phyloP scores from a whole-genome alignment of 2,888 invertebrate species.

The Notodromas monacha region DNA sequence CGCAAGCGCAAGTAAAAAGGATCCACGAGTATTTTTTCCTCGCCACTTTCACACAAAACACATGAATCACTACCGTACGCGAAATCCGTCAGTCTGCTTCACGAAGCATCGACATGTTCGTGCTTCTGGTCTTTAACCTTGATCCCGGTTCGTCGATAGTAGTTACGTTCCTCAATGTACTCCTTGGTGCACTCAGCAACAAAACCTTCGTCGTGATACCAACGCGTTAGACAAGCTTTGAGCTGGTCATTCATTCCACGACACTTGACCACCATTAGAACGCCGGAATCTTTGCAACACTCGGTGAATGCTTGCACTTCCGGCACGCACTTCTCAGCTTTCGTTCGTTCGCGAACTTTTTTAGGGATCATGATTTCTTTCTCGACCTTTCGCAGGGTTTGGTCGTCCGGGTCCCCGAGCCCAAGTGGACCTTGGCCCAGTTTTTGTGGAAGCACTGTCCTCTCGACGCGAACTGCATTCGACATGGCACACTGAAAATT shows the following conservation, averaged over 20 bases:
- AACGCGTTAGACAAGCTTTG: slow-evolving; percentile 31
- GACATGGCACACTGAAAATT: too few relatives aligned
- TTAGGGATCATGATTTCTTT: slow-evolving; percentile 56
- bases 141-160: slow-evolving; percentile 47
- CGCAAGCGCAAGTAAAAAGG: too few relatives aligned
- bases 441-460: slow-evolving; percentile 9
- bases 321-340: slow-evolving; percentile 34
- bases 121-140: slow-evolving; percentile 9
- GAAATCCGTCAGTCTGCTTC: slow-evolving; percentile 1
- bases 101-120: slow-evolving; percentile 9
- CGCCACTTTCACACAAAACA: too few relatives aligned
- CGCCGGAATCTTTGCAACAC: slow-evolving; percentile 31
- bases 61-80: too few relatives aligned
- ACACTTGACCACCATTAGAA: slow-evolving; percentile 40
- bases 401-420: slow-evolving; percentile 51
- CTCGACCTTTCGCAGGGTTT: slow-evolving; percentile 51
- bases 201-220: slow-evolving; percentile 46
- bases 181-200: slow-evolving; percentile 34
- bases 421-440: slow-evolving; percentile 10
- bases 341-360: slow-evolving; percentile 49
- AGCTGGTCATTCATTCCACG: slow-evolving; percentile 31
- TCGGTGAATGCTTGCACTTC: slow-evolving; percentile 29
- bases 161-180: slow-evolving; percentile 43
- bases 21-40: too few relatives aligned
- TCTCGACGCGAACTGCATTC: too few relatives aligned